phyloP scores from a whole-genome alignment of 2,888 invertebrate genomes.

The Rhogogaster chlorosoma region DNA sequence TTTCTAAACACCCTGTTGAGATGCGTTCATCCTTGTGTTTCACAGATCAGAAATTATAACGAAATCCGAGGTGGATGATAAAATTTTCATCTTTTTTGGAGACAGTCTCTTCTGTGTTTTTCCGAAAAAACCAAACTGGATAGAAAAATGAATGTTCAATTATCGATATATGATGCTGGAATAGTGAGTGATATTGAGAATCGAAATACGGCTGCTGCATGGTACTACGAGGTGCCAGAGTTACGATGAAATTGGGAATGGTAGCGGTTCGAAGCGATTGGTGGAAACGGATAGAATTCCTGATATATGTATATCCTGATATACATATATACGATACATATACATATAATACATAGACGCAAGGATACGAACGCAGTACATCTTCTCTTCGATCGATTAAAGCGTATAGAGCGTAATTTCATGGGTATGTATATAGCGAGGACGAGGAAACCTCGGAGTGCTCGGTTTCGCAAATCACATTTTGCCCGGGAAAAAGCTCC shows the following conservation, averaged over 20 bases:
- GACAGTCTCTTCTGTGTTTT: background rate
- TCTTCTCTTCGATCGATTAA: background rate
- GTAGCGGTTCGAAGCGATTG: background rate
- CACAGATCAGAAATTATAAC: background rate
- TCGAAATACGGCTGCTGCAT: background rate
- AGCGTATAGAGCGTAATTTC: background rate
- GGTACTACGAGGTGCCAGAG: background rate
- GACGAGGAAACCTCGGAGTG: conserved; percentile 1
- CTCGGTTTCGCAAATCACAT: conserved; percentile 21
- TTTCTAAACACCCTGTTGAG: background rate
- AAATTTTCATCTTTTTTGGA: background rate
- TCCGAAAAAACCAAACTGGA: background rate
- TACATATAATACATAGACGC: background rate
- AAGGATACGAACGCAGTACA: background rate
- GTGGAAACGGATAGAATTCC: background rate
- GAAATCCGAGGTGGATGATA: background rate
- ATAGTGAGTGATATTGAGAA: background rate
- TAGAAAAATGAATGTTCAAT: background rate
- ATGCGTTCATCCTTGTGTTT: background rate
- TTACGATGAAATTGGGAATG: background rate
- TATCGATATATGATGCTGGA: background rate
- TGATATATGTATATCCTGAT: background rate
- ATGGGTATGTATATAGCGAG: background rate
- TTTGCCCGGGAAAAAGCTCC: background rate
- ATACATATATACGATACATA: background rate